Evolutionary conservation across 2,888 invertebrate species (phyloP).

Genomic region (Stratiomys singularior): DNA sequence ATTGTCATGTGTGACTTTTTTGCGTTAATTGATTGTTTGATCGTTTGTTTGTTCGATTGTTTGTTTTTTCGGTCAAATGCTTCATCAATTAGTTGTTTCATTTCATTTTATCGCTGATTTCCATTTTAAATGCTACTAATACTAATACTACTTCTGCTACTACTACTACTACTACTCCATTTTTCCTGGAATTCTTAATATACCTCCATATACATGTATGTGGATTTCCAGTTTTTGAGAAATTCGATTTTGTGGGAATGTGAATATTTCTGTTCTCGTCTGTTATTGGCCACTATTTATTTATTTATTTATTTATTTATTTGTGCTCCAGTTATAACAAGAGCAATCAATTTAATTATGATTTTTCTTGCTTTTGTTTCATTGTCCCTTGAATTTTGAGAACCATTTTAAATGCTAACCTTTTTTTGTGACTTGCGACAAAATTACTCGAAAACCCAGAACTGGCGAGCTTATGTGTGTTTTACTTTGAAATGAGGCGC

Average conservation of each 20-base stretch:
- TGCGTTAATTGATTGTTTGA: conserved; percentile 35
- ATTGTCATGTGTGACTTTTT: conserved; percentile 21
- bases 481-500: conserved; percentile 20
- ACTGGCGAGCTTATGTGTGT: conserved; percentile 32
- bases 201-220: neutral
- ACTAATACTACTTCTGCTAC: too few relatives aligned
- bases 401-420: conserved; percentile 14
- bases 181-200: neutral
- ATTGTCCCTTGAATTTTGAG: conserved; percentile 33
- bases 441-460: conserved; percentile 3
- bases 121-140: neutral
- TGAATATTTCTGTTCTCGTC: neutral
- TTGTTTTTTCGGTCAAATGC: conserved; percentile 38
- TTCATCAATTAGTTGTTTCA: conserved; percentile 22
- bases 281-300: too few relatives aligned
- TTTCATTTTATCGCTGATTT: conserved; percentile 35
- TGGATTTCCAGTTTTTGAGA: conserved; percentile 16
- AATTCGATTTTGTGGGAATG: conserved; percentile 28
- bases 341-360: too few relatives aligned
- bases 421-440: conserved; percentile 14
- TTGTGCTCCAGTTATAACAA: too few relatives aligned
- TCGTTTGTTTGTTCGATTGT: conserved; percentile 37
- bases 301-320: too few relatives aligned
- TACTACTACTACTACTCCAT: too few relatives aligned
- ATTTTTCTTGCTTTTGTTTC: neutral